Evolutionary conservation across 2,888 invertebrate genomes (phyloP).

Genomic region (Azorinus chamasolen): DNA sequence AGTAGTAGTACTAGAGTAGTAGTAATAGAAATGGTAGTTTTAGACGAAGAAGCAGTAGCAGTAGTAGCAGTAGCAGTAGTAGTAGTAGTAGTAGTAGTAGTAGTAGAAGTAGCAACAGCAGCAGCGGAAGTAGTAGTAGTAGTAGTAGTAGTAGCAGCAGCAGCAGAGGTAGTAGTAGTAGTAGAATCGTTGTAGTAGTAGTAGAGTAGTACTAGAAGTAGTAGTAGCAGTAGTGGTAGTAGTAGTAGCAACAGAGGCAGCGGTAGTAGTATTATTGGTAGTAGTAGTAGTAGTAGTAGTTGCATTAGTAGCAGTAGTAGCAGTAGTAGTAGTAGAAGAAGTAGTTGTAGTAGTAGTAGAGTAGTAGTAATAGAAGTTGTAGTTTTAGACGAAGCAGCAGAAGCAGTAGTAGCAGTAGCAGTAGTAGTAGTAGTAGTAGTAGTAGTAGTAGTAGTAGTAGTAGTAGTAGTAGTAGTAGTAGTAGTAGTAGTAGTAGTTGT

Average conservation of each 20-base stretch:
- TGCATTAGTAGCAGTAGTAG: slow-evolving; percentile 8
- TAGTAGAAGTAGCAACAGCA: slow-evolving; percentile 4
- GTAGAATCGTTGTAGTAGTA: slow-evolving; percentile 6
- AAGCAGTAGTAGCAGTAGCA: slow-evolving; percentile 11
- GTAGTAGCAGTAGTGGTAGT: slow-evolving; percentile 24
- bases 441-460: slow-evolving; percentile 19
- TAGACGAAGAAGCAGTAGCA: background rate
- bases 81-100: slow-evolving; percentile 5
- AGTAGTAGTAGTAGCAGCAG: background rate
- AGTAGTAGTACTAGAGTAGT: slow-evolving; percentile 25
- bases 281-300: slow-evolving; percentile 11
- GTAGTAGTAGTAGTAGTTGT: slow-evolving; percentile 22
- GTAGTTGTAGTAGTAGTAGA: slow-evolving; percentile 21
- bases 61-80: slow-evolving; percentile 11
- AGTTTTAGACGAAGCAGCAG: slow-evolving; percentile 14
- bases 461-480: slow-evolving; percentile 28
- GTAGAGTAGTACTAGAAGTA: slow-evolving; percentile 9
- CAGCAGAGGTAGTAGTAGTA: background rate
- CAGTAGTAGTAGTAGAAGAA: slow-evolving; percentile 18
- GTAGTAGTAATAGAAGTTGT: slow-evolving; percentile 15
- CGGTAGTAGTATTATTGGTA: slow-evolving; percentile 18
- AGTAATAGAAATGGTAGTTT: background rate
- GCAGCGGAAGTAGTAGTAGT: slow-evolving; percentile 14
- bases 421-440: background rate
- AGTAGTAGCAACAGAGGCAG: slow-evolving; percentile 19